Conservation (phyloP, 2,113 vertebrate genomes). For the Ptychochromis oligacanthus region DNA sequence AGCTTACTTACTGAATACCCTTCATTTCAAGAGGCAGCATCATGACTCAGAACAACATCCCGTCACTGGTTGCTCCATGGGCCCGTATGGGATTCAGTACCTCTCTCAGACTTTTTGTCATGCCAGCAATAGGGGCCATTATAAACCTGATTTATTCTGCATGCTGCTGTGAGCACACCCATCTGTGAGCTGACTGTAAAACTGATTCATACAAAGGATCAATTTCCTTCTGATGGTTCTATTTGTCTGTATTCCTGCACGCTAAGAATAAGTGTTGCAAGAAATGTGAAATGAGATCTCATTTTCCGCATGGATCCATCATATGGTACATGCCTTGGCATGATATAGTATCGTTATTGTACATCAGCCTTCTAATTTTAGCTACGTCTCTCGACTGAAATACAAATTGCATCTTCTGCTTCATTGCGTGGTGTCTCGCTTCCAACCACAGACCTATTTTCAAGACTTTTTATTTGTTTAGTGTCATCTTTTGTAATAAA, state of each 20-base stretch:
- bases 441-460: background rate
- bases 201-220: conserved; percentile 62
- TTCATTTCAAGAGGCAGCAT: conserved; percentile 39
- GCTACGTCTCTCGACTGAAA: conserved; percentile 13
- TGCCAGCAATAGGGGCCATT: conserved; percentile 57
- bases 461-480: conserved; percentile 25
- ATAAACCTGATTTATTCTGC: conserved; percentile 63
- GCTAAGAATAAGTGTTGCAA: conserved; percentile 45
- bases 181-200: conserved; percentile 62
- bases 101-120: conserved; percentile 51
- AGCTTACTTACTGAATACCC: conserved; percentile 43
- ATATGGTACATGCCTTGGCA: conserved; percentile 21
- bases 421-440: conserved; percentile 12
- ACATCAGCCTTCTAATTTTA: conserved; percentile 50
- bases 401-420: conserved; percentile 36
- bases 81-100: conserved; percentile 25
- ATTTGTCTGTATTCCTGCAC: conserved; percentile 54
- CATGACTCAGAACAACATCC: conserved; percentile 29
- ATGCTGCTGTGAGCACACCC: conserved; percentile 52
- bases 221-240: conserved; percentile 68
- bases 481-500: conserved; percentile 16
- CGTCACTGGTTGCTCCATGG: conserved; percentile 11
- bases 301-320: conserved; percentile 64
- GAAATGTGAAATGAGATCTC: conserved; percentile 66
- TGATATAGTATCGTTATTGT: conserved; percentile 50